Conservation (phyloP, 2,113 vertebrate genomes). For the Turnix velox region DNA sequence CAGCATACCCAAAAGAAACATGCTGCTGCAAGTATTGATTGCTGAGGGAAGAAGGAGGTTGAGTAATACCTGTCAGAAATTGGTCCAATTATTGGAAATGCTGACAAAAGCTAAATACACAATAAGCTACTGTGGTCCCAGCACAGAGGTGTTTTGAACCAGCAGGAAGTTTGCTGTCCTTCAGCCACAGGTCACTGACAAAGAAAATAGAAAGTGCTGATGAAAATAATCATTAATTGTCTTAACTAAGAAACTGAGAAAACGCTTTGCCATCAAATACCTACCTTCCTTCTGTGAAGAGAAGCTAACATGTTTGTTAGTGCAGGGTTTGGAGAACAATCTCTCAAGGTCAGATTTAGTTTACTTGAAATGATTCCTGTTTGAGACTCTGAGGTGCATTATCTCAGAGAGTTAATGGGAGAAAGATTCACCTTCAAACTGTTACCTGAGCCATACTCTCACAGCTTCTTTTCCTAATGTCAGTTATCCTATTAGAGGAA, state of each 20-base stretch:
- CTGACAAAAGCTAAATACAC: neutral
- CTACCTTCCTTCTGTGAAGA: neutral
- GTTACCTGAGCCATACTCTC: neutral
- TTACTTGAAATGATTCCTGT: neutral
- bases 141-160: neutral
- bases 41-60: neutral
- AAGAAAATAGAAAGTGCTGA: conserved; percentile 22
- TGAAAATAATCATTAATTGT: conserved; percentile 28
- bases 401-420: neutral
- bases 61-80: neutral
- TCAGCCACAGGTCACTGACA: neutral
- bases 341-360: neutral
- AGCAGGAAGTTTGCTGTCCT: neutral
- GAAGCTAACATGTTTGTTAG: neutral
- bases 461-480: neutral
- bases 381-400: neutral
- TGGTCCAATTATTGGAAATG: neutral
- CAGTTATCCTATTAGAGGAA: neutral
- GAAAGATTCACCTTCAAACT: neutral
- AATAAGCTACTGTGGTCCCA: neutral
- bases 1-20: neutral
- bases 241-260: conserved; percentile 21
- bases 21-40: neutral
- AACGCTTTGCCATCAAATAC: conserved; percentile 14
- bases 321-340: neutral